These are phyloP conservation scores for Mesitornis unicolor DNA, from an alignment of 2,113 vertebrate species.

Conservation along the genomic window DNA sequence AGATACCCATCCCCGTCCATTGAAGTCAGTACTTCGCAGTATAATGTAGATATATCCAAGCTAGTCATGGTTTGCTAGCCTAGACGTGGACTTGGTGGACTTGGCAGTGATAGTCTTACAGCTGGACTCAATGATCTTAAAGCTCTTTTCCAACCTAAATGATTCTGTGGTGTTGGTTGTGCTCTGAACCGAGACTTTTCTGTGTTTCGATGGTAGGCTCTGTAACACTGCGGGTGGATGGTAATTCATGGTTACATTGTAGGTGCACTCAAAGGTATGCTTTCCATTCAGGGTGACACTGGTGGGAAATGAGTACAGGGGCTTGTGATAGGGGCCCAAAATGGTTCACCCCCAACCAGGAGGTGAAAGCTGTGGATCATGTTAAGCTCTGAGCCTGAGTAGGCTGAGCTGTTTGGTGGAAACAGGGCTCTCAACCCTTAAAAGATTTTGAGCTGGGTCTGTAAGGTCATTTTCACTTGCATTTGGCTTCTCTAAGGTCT, in stretches of 20 bases:
- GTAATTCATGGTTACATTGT: not conserved
- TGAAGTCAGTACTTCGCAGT: not conserved
- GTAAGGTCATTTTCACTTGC: not conserved
- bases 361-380: not conserved
- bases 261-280: not conserved
- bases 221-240: not conserved
- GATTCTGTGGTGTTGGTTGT: too few species aligned
- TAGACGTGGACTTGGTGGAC: too few species aligned
- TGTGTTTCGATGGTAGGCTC: not conserved
- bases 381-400: not conserved
- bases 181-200: not conserved
- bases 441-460: not conserved
- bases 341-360: not conserved
- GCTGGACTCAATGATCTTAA: too few species aligned
- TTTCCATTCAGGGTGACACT: not conserved
- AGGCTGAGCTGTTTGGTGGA: not conserved
- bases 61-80: not conserved
- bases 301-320: not conserved
- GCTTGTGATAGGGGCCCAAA: not conserved
- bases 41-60: accelerated
- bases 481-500: not conserved
- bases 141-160: too few species aligned
- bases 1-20: not conserved
- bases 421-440: not conserved
- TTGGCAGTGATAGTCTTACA: too few species aligned